Conservation (phyloP, 2,113 vertebrate species). For the Urocynchramus pylzowi region DNA sequence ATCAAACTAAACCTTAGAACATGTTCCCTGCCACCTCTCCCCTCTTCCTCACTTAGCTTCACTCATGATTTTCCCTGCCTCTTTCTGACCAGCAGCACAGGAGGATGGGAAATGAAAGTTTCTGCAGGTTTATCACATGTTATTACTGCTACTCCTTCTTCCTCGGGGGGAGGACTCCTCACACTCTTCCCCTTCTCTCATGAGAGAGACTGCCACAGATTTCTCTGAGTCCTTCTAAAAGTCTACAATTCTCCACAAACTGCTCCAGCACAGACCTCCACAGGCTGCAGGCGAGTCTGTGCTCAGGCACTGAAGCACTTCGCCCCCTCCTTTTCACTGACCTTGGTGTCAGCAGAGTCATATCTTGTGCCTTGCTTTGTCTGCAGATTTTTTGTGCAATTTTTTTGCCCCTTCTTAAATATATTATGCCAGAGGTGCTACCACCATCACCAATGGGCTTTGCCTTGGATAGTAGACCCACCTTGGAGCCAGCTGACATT, state of each 20-base stretch:
- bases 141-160: background rate
- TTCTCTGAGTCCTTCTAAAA: background rate
- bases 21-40: accelerated
- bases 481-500: background rate
- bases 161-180: background rate
- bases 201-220: no score
- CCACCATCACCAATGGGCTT: background rate
- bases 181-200: background rate
- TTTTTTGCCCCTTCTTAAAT: background rate
- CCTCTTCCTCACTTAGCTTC: background rate
- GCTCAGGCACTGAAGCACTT: background rate
- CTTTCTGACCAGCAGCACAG: accelerated
- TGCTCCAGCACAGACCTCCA: background rate
- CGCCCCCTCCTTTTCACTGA: background rate
- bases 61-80: background rate
- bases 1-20: background rate
- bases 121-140: background rate
- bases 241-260: background rate
- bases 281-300: background rate
- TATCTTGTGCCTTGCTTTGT: background rate
- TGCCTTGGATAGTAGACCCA: background rate
- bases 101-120: background rate
- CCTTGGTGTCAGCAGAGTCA: background rate
- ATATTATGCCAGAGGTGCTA: background rate
- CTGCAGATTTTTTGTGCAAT: background rate